Percentiles rank a stretch among this genome's conserved stretches.
These are phyloP conservation scores for Pygocentrus nattereri DNA, from an alignment of 2,797 vertebrate genomes.

Conservation along the genomic window DNA sequence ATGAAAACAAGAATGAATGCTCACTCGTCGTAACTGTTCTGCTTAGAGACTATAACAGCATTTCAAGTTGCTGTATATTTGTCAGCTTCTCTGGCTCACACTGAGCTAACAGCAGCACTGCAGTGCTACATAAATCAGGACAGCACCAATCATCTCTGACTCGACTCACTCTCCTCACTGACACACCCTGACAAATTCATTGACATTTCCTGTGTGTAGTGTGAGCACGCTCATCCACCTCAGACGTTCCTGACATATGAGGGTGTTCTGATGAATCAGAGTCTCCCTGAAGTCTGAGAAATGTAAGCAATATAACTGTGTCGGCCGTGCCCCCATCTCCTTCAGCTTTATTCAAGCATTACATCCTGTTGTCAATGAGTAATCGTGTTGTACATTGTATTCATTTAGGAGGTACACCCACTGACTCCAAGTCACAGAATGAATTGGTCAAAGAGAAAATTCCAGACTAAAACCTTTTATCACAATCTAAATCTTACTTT, in stretches of 20 bases:
- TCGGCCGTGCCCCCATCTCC: background rate
- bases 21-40: background rate
- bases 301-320: background rate
- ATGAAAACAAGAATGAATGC: background rate
- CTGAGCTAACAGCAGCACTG: background rate
- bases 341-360: background rate
- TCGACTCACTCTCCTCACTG: background rate
- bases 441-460: background rate
- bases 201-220: constrained; percentile 3
- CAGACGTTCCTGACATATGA: constrained; percentile 10
- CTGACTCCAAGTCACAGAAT: constrained; percentile 9
- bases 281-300: background rate
- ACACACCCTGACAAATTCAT: constrained; percentile 27
- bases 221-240: constrained; percentile 4
- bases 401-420: constrained; percentile 19
- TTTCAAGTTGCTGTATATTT: background rate
- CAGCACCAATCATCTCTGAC: background rate
- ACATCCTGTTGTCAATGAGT: constrained; percentile 25
- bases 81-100: background rate
- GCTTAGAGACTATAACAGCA: background rate
- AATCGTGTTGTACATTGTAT: background rate
- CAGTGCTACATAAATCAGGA: constrained; percentile 7
- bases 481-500: too few species aligned
- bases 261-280: constrained; percentile 34
- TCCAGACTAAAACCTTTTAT: too few species aligned